Evolutionary conservation across 2,888 invertebrate species (phyloP), one percentile per base, ranked within the genome.

Genomic region (Cheiracanthium punctorium): DNA sequence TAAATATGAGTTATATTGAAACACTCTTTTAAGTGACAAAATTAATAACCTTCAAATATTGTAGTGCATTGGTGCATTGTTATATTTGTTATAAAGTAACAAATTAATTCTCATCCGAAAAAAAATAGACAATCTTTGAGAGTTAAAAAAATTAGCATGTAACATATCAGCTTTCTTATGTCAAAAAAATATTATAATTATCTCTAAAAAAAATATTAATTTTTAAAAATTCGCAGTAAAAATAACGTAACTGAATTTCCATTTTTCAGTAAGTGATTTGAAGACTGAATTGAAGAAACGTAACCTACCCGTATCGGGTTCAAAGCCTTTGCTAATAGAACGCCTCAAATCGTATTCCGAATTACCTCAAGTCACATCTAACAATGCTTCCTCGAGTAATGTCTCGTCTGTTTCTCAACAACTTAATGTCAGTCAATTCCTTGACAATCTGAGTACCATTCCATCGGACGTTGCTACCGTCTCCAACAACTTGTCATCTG

Each of bases 291-390:
- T 98, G 90, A 98, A 98, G 92, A 95, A 96, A 82, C 94, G 98
- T 72, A 98, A 96, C 92, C 93, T 99, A 86, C 97, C 98, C 7
- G 98, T 99, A 0, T 98, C 98, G 12, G 98, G 98, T 0, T 95
- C 98, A 0, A 99, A 99, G 91, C 97, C 98, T 8, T 97, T 97
- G 91, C 93, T 99, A 64, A 96, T 99, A 84, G 98, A 98, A 91
- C 94, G 98, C 67, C 93, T 98, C 81, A 95, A 96, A 89, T 96
- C 92, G 10, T 93, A 91, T 90, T 91, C 92, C 30, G 92, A 92
- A 76, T 89, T 88, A 24, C 82, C 81, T 10, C 41, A 75, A 20
- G 24, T 0, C 1, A 37, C 52, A 17, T 37, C 69, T 20, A n/a
- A 8, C 32, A 33, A 33, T n/a, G n/a, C 32, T 20, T 69, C 69